A percentile compares a stretch with the other conserved stretches of the same genome.
Conservation (phyloP, 2,113 vertebrate species). For the Tretioscincus oriximinensis region DNA sequence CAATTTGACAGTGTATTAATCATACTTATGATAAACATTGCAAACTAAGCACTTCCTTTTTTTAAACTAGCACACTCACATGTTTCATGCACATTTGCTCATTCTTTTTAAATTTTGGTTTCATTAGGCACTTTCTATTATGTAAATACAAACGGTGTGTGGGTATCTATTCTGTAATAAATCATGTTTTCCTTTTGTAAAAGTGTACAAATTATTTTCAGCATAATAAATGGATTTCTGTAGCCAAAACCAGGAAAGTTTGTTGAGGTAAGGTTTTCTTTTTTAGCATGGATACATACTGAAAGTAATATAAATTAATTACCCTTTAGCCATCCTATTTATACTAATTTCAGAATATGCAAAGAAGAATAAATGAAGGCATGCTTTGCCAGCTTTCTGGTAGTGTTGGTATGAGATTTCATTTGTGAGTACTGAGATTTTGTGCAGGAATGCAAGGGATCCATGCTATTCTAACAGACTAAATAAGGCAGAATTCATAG, state of each 20-base stretch:
- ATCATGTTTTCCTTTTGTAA: neutral
- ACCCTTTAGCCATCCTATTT: neutral
- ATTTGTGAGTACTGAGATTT: neutral
- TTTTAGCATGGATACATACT: neutral
- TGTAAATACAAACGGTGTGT: neutral
- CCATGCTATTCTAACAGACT: neutral
- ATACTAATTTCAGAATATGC: neutral
- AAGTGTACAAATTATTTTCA: neutral
- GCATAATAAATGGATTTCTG: neutral
- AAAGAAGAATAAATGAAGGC: neutral
- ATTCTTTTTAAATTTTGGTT: slow-evolving; percentile 14
- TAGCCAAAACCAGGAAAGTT: neutral
- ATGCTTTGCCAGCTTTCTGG: neutral
- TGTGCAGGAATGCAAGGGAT: too few relatives aligned
- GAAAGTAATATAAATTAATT: neutral
- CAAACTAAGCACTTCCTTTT: neutral
- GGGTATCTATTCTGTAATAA: neutral
- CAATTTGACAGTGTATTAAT: neutral
- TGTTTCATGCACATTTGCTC: neutral
- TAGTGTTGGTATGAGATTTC: neutral
- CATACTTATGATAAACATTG: neutral
- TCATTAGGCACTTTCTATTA: slow-evolving; percentile 14
- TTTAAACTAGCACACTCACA: neutral
- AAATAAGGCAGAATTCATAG: neutral
- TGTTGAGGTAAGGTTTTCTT: neutral